A percentile compares a stretch with the other conserved stretches of the same genome.
phyloP scores from a whole-genome alignment of 2,888 invertebrate genomes.

The Eupithecia vulgata region DNA sequence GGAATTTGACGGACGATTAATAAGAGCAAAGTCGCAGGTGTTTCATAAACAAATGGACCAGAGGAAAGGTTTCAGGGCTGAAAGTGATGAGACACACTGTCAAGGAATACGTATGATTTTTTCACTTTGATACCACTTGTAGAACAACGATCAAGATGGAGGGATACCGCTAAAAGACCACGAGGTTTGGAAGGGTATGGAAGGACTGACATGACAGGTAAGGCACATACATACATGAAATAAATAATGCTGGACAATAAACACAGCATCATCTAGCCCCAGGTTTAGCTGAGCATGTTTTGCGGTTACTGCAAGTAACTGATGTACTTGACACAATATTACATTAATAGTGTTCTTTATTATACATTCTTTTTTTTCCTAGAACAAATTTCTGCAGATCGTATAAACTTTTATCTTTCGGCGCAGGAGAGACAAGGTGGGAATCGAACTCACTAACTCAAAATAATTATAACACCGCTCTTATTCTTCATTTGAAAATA shows the following conservation, averaged over 20 bases:
- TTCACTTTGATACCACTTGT: neutral
- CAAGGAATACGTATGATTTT: neutral
- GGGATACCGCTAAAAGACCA: neutral
- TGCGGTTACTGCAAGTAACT: too few relatives aligned
- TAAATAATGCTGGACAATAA: neutral
- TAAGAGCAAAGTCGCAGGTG: slow-evolving; percentile 64
- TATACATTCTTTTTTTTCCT: too few relatives aligned
- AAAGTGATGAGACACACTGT: slow-evolving; percentile 9
- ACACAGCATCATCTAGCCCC: too few relatives aligned
- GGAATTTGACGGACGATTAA: slow-evolving; percentile 68
- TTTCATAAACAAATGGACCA: slow-evolving; percentile 59
- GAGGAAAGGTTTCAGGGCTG: slow-evolving; percentile 45
- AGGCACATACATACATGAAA: neutral
- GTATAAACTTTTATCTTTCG: too few relatives aligned
- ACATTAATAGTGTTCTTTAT: too few relatives aligned
- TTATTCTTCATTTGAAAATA: too few relatives aligned
- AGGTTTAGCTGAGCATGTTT: too few relatives aligned
- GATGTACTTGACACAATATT: too few relatives aligned
- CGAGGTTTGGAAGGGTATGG: neutral
- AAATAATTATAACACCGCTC: too few relatives aligned
- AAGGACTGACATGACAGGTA: neutral
- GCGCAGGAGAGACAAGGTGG: too few relatives aligned
- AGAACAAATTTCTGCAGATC: too few relatives aligned
- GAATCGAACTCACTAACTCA: too few relatives aligned
- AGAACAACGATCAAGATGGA: neutral